These are phyloP conservation scores for Leptinotarsa undecemlineata DNA, from an alignment of 1,140 invertebrate genomes.

Conservation along the genomic window DNA sequence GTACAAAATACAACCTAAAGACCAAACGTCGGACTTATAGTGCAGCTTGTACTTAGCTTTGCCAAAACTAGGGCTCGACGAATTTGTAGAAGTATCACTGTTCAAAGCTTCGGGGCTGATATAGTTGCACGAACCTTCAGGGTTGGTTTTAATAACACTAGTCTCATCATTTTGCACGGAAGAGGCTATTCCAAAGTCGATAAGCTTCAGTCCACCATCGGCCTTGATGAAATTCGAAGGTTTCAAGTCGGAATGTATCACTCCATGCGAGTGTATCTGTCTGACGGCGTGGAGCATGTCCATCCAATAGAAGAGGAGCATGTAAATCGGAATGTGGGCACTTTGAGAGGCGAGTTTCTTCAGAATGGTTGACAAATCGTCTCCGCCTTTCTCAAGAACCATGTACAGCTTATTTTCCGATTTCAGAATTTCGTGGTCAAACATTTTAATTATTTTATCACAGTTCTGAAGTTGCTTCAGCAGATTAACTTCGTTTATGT, in stretches of 20 bases:
- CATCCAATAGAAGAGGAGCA: constrained; percentile 88
- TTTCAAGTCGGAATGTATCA: constrained; percentile 96
- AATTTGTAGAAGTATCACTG: constrained; percentile 58
- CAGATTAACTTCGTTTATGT: constrained; percentile 88
- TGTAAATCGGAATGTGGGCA: constrained; percentile 66
- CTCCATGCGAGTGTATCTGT: constrained; percentile 87
- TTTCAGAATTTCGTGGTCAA: constrained; percentile 72
- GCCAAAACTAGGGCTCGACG: constrained; percentile 54
- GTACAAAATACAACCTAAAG: constrained; percentile 95
- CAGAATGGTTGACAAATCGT: constrained; percentile 82
- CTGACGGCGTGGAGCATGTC: constrained; percentile 92
- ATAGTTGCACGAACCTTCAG: constrained; percentile 90
- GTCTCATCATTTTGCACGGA: constrained; percentile 87
- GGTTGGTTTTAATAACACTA: constrained; percentile 81
- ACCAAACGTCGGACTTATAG: constrained; percentile 96
- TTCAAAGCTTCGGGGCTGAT: constrained; percentile 93
- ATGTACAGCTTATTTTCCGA: constrained; percentile 73
- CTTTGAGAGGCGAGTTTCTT: constrained; percentile 63
- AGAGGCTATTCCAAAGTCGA: constrained; percentile 98
- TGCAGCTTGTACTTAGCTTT: constrained; percentile 68
- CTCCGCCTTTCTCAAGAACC: constrained; percentile 92
- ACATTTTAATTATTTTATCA: constrained; percentile 81
- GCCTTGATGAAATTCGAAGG: constrained; percentile 96
- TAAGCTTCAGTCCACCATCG: constrained; percentile 85
- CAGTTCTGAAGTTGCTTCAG: constrained; percentile 83